Percentiles rank a stretch among this genome's conserved stretches.
phyloP scores from a whole-genome alignment of 2,888 invertebrate species.

The Rhodophaea formosa region DNA sequence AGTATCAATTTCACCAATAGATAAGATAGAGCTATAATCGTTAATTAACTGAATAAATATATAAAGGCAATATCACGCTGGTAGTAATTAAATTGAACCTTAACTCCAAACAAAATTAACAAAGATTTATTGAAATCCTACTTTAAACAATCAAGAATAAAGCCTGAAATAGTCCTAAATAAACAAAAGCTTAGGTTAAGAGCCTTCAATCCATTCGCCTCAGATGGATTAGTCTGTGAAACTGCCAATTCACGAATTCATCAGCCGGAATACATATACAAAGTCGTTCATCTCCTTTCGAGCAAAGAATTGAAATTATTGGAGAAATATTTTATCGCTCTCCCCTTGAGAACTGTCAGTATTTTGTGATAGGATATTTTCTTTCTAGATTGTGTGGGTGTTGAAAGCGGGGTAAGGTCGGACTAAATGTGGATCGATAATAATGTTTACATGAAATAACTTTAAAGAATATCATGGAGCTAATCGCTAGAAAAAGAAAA shows the following conservation, averaged over 20 bases:
- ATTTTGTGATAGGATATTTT: not conserved
- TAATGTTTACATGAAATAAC: too few relatives aligned
- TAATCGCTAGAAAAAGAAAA: too few relatives aligned
- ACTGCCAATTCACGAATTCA: slow-evolving; percentile 5
- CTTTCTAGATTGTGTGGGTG: not conserved
- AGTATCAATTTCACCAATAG: too few relatives aligned
- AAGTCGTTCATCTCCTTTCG: not conserved
- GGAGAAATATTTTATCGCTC: not conserved
- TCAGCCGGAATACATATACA: not conserved
- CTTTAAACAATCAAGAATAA: not conserved
- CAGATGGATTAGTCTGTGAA: not conserved
- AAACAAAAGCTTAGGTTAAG: not conserved
- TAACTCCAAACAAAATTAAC: too few relatives aligned
- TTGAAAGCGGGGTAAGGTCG: too few relatives aligned
- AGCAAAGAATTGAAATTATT: not conserved
- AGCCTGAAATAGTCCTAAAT: not conserved
- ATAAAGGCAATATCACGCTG: too few relatives aligned
- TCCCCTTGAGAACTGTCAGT: not conserved
- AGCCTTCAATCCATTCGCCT: not conserved
- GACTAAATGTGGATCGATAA: too few relatives aligned
- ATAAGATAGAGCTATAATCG: too few relatives aligned
- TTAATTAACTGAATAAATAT: too few relatives aligned
- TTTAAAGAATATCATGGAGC: too few relatives aligned
- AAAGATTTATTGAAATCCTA: not conserved
- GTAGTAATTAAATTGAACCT: too few relatives aligned